phyloP scores from a whole-genome alignment of 2,888 invertebrate genomes.

The Agonum fuliginosum region DNA sequence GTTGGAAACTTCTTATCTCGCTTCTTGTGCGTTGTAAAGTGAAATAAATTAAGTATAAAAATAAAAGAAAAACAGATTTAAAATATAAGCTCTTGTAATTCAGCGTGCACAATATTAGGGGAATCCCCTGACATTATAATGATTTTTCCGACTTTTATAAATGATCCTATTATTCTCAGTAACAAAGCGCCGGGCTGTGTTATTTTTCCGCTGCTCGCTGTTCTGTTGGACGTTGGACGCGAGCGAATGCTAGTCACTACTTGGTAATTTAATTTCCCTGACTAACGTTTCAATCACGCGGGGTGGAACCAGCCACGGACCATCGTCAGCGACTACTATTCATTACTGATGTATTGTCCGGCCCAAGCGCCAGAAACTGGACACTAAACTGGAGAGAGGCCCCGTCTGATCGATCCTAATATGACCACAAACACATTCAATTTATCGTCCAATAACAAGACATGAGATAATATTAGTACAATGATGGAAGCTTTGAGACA shows the following conservation, averaged over 20 bases:
- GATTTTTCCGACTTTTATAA: constrained; percentile 57
- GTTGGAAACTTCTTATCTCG: background rate
- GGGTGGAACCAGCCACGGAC: background rate
- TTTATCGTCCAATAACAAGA: too few relatives aligned
- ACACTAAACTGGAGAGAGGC: too few relatives aligned
- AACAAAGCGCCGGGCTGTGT: constrained; percentile 40
- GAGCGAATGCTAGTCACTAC: background rate
- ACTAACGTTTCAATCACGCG: constrained; percentile 35
- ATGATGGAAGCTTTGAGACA: too few relatives aligned
- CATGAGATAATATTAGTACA: too few relatives aligned
- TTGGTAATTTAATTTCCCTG: constrained; percentile 23
- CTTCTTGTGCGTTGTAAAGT: constrained; percentile 27
- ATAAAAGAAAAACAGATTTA: constrained; percentile 46
- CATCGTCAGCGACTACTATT: constrained; percentile 11
- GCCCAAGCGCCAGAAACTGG: background rate
- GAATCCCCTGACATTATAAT: constrained; percentile 51
- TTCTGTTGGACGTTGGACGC: background rate
- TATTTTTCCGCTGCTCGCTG: constrained; percentile 37
- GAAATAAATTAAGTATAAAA: constrained; percentile 31
- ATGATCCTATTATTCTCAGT: constrained; percentile 50
- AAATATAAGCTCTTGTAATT: constrained; percentile 20
- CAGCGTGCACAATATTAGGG: constrained; percentile 38
- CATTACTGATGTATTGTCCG: constrained; percentile 18
- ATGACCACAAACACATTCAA: too few relatives aligned
- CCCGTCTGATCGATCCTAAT: too few relatives aligned